These are phyloP conservation scores for Pangasius sanitwongsei DNA, from an alignment of 2,797 vertebrate genomes.

Conservation along the genomic window DNA sequence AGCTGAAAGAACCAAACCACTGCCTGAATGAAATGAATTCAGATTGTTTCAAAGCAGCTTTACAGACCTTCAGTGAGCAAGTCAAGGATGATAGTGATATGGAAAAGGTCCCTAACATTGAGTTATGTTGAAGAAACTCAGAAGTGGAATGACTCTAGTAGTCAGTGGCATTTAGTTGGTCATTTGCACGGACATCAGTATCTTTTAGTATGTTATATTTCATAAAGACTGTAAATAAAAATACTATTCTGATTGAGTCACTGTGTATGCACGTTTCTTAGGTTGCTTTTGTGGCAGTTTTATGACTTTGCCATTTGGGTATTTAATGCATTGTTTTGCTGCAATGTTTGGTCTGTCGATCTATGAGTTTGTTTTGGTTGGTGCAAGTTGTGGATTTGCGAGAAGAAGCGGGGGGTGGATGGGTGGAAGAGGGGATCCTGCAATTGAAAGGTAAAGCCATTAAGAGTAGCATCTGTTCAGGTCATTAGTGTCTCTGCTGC, in stretches of 20 bases:
- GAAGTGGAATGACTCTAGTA: background rate
- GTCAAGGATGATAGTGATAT: background rate
- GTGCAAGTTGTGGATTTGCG: background rate
- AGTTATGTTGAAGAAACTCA: background rate
- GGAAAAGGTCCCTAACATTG: background rate
- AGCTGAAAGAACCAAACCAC: background rate
- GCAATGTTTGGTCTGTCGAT: conserved; percentile 27
- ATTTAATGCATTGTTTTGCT: conserved; percentile 13
- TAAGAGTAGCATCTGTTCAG: conserved; percentile 59
- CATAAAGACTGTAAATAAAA: background rate
- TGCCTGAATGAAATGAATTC: background rate
- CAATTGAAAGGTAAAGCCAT: conserved; percentile 58
- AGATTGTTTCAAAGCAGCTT: background rate
- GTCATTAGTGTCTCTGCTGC: conserved; percentile 52
- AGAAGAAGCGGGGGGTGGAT: background rate
- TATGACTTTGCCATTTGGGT: conserved; percentile 21
- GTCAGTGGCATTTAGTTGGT: background rate
- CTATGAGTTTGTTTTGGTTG: conserved; percentile 41
- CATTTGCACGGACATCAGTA: background rate
- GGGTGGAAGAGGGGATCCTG: conserved; percentile 9
- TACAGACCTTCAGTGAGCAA: background rate
- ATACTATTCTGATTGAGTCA: background rate
- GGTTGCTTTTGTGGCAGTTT: conserved; percentile 27
- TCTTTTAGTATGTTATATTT: background rate
- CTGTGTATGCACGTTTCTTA: conserved; percentile 23